phyloP scores from a whole-genome alignment of 1,140 invertebrate species.

The Cryptotermes secundus region DNA sequence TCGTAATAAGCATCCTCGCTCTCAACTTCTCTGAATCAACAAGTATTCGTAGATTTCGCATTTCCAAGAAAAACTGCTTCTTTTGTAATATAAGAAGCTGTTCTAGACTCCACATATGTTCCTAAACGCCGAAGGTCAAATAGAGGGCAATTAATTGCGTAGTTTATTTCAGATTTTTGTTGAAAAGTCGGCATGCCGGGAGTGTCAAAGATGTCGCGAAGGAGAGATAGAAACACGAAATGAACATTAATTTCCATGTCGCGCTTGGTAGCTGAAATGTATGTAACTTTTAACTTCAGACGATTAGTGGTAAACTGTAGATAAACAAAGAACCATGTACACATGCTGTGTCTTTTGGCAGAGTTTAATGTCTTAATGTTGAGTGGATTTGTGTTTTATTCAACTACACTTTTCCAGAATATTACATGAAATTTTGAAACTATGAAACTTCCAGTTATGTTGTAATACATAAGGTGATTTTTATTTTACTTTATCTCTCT shows the following conservation, averaged over 20 bases:
- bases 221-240: background rate
- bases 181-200: background rate
- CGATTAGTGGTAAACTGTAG: too few species aligned
- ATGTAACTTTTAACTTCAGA: too few species aligned
- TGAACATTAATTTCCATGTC: background rate
- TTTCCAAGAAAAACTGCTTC: background rate
- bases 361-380: background rate
- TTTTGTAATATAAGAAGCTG: background rate
- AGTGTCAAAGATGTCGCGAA: background rate
- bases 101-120: background rate
- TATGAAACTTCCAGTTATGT: too few species aligned
- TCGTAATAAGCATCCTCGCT: background rate
- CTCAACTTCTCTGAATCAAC: background rate
- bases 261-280: background rate
- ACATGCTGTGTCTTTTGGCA: too few species aligned
- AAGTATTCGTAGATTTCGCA: background rate
- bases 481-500: too few species aligned
- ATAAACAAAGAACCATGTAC: too few species aligned
- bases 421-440: too few species aligned
- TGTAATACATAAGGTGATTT: too few species aligned
- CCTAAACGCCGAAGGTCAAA: background rate
- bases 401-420: too few species aligned
- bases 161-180: background rate
- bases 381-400: too few species aligned
- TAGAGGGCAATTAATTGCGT: slow-evolving; percentile 5